Percentiles rank a stretch among this genome's conserved stretches.
These are phyloP conservation scores for sheep (Ovis aries) DNA, from an alignment of 2,113 vertebrate genomes.

Conservation along the genomic window DNA sequence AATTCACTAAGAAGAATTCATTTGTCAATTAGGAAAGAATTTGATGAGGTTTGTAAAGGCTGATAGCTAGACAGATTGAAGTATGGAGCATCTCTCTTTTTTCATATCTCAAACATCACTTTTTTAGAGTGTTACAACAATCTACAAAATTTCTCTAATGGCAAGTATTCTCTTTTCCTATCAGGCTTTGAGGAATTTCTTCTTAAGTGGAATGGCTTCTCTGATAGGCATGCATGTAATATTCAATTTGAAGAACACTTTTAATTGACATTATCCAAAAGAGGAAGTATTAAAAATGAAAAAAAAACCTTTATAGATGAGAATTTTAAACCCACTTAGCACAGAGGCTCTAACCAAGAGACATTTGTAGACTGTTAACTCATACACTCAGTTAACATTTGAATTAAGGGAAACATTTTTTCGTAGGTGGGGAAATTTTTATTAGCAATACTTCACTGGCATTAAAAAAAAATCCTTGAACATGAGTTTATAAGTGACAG, in stretches of 20 bases:
- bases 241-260: neutral
- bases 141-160: neutral
- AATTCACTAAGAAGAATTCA: neutral
- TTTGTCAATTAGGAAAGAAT: neutral
- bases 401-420: neutral
- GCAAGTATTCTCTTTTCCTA: neutral
- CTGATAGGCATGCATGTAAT: neutral
- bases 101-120: neutral
- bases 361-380: neutral
- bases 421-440: slow-evolving; percentile 28
- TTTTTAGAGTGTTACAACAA: neutral
- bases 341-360: neutral
- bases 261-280: neutral
- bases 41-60: neutral
- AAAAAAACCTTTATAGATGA: neutral
- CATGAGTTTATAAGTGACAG: neutral
- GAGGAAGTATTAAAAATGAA: neutral
- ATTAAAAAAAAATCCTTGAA: neutral
- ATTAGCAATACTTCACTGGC: neutral
- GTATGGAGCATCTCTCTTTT: neutral
- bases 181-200: neutral
- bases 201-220: neutral
- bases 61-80: neutral
- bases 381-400: neutral
- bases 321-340: neutral